Evolutionary conservation across 1,140 invertebrate genomes (phyloP).

Genomic region (Drosophila trapezifrons): DNA sequence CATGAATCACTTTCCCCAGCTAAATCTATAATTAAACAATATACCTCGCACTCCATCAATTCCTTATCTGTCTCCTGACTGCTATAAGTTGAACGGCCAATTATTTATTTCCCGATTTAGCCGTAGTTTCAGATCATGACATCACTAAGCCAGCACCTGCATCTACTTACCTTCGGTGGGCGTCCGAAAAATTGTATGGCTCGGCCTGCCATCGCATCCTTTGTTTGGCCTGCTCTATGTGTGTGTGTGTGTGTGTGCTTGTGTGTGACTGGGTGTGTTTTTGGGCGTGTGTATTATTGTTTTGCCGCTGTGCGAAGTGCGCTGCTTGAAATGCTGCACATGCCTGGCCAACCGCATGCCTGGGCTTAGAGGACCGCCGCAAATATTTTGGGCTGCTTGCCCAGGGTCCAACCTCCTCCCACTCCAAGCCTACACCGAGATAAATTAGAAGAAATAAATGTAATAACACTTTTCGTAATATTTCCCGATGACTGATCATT

Average conservation of each 20-base stretch:
- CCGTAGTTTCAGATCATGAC: conserved; percentile 11
- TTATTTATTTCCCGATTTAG: conserved; percentile 23
- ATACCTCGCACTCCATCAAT: conserved; percentile 9
- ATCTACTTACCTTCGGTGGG: conserved; percentile 46
- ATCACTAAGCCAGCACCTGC: conserved; percentile 46
- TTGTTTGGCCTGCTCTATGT: conserved; percentile 41
- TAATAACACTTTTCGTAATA: too few species aligned
- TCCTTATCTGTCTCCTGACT: neutral
- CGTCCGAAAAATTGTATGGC: conserved; percentile 58
- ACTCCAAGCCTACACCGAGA: neutral
- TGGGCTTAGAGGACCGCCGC: conserved; percentile 72
- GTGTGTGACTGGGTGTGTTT: conserved; percentile 14
- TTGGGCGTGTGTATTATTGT: conserved; percentile 38
- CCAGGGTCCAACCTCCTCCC: conserved; percentile 23
- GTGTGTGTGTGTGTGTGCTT: conserved; percentile 12
- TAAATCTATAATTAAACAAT: conserved; percentile 5
- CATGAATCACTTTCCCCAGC: neutral
- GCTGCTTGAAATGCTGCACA: conserved; percentile 80
- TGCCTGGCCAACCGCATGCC: conserved; percentile 76
- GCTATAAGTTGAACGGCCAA: neutral
- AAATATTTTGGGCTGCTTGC: conserved; percentile 76
- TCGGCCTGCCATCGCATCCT: conserved; percentile 56
- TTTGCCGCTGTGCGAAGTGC: conserved; percentile 52
- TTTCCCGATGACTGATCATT: neutral
- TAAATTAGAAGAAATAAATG: neutral